A percentile compares a stretch with the other conserved stretches of the same genome.
These are phyloP conservation scores for Smittia sp. DNA, from an alignment of 2,888 invertebrate species.

Conservation along the genomic window DNA sequence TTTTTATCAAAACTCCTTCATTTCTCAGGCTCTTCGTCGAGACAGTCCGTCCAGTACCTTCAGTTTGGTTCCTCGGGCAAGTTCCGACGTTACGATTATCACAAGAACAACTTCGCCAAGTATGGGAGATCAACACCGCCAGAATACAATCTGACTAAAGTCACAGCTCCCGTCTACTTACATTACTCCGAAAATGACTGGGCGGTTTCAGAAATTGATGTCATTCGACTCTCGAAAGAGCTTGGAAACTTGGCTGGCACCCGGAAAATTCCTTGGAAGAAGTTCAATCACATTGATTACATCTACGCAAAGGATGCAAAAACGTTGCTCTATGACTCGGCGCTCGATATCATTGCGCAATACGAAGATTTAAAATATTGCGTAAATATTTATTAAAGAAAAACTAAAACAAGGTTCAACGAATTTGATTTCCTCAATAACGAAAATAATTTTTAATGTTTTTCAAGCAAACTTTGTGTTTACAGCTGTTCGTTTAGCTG, in stretches of 20 bases:
- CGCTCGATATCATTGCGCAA: no score
- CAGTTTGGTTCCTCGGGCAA: constrained; percentile 60
- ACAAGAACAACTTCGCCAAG: constrained; percentile 56
- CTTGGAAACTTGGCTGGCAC: constrained; percentile 57
- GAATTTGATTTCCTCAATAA: no score
- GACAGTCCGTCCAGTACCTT: constrained; percentile 69
- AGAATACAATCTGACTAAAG: constrained; percentile 57
- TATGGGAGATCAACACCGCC: constrained; percentile 61
- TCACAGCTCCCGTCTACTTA: constrained; percentile 62
- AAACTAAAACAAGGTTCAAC: no score
- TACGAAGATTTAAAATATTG: no score
- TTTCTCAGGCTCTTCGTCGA: constrained; percentile 65
- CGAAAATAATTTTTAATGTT: no score
- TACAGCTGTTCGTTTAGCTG: no score
- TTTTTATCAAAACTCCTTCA: no score
- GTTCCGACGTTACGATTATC: constrained; percentile 62
- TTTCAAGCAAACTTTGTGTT: no score
- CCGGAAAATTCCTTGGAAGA: constrained; percentile 55
- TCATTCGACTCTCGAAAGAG: constrained; percentile 52
- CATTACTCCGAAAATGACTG: constrained; percentile 62
- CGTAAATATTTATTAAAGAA: no score
- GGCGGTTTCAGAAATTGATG: constrained; percentile 56
- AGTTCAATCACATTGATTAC: constrained; percentile 66
- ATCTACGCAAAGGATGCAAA: no score
- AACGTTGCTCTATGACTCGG: no score